Conservation (phyloP, 2,797 vertebrate species). For the Phaenicophaeus curvirostris region DNA sequence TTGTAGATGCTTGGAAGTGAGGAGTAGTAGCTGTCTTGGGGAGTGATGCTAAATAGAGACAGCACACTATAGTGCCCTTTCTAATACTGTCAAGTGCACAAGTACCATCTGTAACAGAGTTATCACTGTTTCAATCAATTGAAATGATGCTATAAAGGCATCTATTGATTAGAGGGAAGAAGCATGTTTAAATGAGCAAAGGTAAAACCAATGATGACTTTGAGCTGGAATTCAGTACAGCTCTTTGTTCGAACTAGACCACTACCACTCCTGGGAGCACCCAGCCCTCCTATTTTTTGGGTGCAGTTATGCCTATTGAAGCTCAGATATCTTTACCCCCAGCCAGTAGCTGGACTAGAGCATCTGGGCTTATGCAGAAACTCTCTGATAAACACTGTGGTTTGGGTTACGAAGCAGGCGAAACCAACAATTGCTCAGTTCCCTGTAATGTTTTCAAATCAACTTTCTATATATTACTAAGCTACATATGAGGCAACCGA, state of each 20-base stretch:
- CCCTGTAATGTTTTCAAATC: neutral
- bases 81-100: neutral
- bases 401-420: neutral
- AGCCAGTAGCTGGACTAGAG: neutral
- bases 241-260: neutral
- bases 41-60: neutral
- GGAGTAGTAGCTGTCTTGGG: neutral
- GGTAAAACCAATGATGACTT: neutral
- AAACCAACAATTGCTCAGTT: neutral
- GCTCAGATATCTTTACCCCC: neutral
- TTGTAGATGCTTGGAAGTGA: neutral
- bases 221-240: neutral
- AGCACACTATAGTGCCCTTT: neutral
- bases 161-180: neutral
- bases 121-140: neutral
- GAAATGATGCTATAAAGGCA: neutral
- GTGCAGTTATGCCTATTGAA: neutral
- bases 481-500: neutral
- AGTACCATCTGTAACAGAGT: neutral
- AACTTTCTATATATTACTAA: neutral
- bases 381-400: neutral
- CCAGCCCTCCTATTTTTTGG: neutral
- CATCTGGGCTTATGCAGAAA: neutral
- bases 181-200: neutral
- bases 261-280: neutral